Base-by-base conservation (phyloP, 2,888 invertebrate species). In the Papilio demoleus region DNA sequence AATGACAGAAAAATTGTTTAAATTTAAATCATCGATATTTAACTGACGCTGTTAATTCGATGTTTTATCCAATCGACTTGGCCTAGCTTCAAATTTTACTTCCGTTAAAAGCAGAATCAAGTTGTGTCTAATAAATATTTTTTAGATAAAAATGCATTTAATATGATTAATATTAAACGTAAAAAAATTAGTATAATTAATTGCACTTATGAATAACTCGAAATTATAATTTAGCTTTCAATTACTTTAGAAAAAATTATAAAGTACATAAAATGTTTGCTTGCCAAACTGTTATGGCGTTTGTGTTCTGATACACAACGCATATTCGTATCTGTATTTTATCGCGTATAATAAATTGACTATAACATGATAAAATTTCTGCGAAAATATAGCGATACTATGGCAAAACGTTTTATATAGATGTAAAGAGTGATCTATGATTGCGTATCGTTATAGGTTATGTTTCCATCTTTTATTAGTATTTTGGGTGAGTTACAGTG, bases 401-500 rank as follows among this genome's bases (percentile, higher is more conserved):
- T 76, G 71, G 79, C 78, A 79, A 74, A 75, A 73, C 73, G 71
- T 74, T 72, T 69, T 70, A 65, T 47, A 36, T 70, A 64, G 53
- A 19, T 62, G 62, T 53, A 56, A 66, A 66, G 14, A 50, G 53
- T 63, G 60, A 31, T 40, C 47, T 68, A 36, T 31, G 9, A 14
- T 17, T 45, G 22, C n/a, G 31, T 65, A 22, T 68, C 53, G 71
- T 68, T 83, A 85, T 81, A 91, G 92, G 92, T 92, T 92, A 92
- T 91, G 90, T 91, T 90, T 90, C 90, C 85, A 86, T 95, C 95
- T 94, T 95, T 94, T 93, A 95, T 95, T 93, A 94, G 94, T 89
- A 95, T 95, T 92, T 93, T 95, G 95, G 94, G 95, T 95, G 93
- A 94, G 93, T 93, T 87, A 85, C 81, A 81, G 77, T 85, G 77